Conservation (phyloP, 2,113 vertebrate genomes). For the Stictonetta naevosa region DNA sequence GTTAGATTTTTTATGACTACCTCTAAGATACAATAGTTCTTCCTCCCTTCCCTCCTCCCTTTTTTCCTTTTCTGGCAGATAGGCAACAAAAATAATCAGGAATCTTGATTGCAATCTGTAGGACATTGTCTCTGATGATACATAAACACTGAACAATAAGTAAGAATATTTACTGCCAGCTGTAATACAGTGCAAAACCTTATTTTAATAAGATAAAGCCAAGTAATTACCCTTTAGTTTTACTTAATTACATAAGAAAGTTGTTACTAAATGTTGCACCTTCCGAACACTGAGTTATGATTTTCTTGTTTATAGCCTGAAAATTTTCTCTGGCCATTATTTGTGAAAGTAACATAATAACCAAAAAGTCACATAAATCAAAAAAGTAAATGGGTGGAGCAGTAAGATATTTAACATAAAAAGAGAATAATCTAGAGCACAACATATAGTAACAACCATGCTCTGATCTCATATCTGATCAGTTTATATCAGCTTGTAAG, state of each 20-base stretch:
- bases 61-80: neutral
- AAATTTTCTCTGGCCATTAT: neutral
- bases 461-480: neutral
- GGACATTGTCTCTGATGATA: neutral
- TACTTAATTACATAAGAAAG: neutral
- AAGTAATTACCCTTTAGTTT: neutral
- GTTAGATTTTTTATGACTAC: neutral
- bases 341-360: neutral
- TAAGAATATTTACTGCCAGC: neutral
- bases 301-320: neutral
- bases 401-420: neutral
- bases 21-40: neutral
- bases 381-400: neutral
- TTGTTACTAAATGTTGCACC: neutral
- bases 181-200: neutral
- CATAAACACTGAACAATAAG: neutral
- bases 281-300: neutral
- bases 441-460: neutral
- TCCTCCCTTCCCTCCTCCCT: accelerated
- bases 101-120: neutral
- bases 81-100: neutral
- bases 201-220: neutral
- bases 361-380: neutral
- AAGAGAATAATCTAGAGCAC: neutral
- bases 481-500: neutral